Evolutionary conservation across 2,797 vertebrate genomes (phyloP), one percentile per base, ranked within the genome.

Genomic region (Poliocrania exsul): DNA sequence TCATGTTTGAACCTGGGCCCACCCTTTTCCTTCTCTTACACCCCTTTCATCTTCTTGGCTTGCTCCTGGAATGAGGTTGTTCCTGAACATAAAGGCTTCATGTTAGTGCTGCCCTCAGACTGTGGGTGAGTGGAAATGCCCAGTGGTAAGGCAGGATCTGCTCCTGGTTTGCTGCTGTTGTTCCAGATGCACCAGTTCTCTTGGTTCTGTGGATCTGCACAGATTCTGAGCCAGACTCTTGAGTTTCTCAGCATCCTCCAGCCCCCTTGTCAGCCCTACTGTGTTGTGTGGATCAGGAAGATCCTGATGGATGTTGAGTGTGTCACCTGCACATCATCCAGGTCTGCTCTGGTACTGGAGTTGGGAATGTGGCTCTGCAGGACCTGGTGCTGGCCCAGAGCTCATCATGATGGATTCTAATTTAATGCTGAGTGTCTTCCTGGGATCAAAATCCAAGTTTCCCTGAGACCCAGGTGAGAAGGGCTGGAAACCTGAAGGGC

Each of bases 51-150:
- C 60, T 24, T 40, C 46, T 56, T 57, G 40, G n/a, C 57, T 56
- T 33, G 0, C 29, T 75, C n/a, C n/a, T 79, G 50, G 21, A 53
- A 18, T 42, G 53, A 33, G 31, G 5, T n/a, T 6, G 23, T 53
- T 84, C 35, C 42, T 31, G 17, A 42, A 18, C 28, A 9, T 5
- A 24, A 33, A 19, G 18, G 16, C 24, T 46, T 49, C 1, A 0
- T 6, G 9, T 56, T 33, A 29, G 13, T 19, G 31, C 67, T 69
- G 20, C 38, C 28, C 64, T 80, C 8, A 8, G 40, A 38, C 46
- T 50, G 1, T 10, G 3, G 5, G 16, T 57, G 58, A 54, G 77
- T 25, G 5, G 10, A 18, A 37, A 6, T 0, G 29, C 26, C 58
- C 15, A 5, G 35, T 31, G 49, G 29, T 28, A 24, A 21, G 3